phyloP scores from a whole-genome alignment of 2,113 vertebrate species.

The Uria aalge region DNA sequence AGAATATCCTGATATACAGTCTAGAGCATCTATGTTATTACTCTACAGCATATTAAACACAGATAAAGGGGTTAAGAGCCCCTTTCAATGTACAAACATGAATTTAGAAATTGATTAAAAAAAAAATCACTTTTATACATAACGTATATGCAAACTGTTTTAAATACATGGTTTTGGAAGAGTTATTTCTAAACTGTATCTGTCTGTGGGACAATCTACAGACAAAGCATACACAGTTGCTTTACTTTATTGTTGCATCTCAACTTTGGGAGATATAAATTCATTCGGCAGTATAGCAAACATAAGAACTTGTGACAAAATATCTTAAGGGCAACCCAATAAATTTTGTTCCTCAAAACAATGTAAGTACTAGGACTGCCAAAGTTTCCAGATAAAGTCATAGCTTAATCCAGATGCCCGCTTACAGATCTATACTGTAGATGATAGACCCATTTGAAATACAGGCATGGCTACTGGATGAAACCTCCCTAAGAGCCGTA shows the following conservation, averaged over 20 bases:
- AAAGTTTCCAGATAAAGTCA: constrained; percentile 67
- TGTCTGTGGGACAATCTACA: constrained; percentile 79
- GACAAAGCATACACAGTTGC: constrained; percentile 72
- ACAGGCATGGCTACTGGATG: constrained; percentile 22
- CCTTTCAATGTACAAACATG: constrained; percentile 90
- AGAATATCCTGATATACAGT: constrained; percentile 78
- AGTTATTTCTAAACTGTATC: constrained; percentile 88
- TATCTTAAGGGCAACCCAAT: constrained; percentile 71
- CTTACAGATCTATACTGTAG: constrained; percentile 15
- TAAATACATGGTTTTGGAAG: constrained; percentile 88
- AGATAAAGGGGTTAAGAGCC: constrained; percentile 72
- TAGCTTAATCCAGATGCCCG: constrained; percentile 66
- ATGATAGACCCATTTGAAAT: constrained; percentile 27
- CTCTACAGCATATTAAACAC: constrained; percentile 86
- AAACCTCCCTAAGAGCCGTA: constrained; percentile 64
- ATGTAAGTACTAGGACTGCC: constrained; percentile 76
- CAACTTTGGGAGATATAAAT: constrained; percentile 75
- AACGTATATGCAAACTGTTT: constrained; percentile 90
- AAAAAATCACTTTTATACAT: constrained; percentile 93
- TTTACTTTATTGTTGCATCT: constrained; percentile 71
- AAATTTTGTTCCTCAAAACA: constrained; percentile 69
- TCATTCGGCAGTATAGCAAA: constrained; percentile 76
- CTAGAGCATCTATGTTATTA: constrained; percentile 81
- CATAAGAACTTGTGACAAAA: constrained; percentile 67
- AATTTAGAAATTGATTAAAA: constrained; percentile 90